These are phyloP conservation scores for Passerina amoena DNA, from an alignment of 2,113 vertebrate species.

Conservation along the genomic window DNA sequence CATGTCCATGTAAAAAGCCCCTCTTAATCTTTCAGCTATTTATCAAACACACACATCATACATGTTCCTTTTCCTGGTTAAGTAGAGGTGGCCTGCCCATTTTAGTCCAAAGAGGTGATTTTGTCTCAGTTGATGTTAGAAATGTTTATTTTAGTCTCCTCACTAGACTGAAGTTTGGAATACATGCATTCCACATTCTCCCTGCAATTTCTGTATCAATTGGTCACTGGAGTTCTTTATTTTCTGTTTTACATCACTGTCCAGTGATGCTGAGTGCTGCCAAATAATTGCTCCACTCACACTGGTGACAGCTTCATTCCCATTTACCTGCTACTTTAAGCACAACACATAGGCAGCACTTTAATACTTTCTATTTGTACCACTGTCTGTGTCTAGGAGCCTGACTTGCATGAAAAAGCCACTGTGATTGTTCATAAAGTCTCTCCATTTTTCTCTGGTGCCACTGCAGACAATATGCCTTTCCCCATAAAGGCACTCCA, in stretches of 20 bases:
- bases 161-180: neutral
- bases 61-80: neutral
- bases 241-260: neutral
- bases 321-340: neutral
- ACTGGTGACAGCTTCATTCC: neutral
- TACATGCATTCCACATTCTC: neutral
- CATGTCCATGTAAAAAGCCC: neutral
- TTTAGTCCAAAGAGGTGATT: neutral
- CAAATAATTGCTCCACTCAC: neutral
- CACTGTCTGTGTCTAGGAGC: neutral
- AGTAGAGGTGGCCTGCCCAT: neutral
- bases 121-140: neutral
- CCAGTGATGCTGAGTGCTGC: neutral
- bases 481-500: neutral
- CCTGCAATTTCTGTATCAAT: neutral
- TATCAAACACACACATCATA: neutral
- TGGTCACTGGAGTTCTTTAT: neutral
- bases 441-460: neutral
- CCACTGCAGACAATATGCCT: neutral
- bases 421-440: neutral
- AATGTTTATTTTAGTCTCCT: neutral
- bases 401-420: neutral
- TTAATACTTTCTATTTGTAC: neutral
- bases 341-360: neutral
- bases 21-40: neutral